These are phyloP conservation scores for Proteles cristata DNA, from an alignment of 2,113 vertebrate species.

Conservation along the genomic window DNA sequence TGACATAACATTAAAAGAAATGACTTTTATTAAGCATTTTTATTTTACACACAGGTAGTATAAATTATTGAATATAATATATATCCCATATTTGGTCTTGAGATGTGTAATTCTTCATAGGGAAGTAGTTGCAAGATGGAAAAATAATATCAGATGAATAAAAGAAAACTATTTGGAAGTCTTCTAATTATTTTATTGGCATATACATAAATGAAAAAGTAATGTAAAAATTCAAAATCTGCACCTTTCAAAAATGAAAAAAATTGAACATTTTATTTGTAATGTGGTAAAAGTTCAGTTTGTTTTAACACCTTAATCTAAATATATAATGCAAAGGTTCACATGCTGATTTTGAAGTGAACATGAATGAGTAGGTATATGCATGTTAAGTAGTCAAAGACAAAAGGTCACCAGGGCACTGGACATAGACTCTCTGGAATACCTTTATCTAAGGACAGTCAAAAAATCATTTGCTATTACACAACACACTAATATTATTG, in stretches of 20 bases:
- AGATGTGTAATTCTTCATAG: neutral
- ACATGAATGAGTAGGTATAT: neutral
- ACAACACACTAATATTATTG: neutral
- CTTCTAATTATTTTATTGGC: neutral
- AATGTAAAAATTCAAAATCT: neutral
- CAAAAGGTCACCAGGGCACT: neutral
- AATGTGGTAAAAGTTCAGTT: neutral
- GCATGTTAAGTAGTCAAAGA: neutral
- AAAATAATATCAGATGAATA: neutral
- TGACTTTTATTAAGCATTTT: neutral
- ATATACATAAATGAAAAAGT: neutral
- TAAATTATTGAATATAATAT: conserved; percentile 2
- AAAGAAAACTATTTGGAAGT: neutral
- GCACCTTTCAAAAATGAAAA: neutral
- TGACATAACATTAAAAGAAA: neutral
- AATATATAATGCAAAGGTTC: neutral
- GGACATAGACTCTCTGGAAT: neutral
- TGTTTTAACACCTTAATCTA: neutral
- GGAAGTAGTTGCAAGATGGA: neutral
- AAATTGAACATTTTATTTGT: neutral
- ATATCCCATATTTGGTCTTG: neutral
- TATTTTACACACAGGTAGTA: neutral
- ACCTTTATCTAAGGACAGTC: neutral
- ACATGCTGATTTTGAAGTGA: neutral
- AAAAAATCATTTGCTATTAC: neutral